Evolutionary conservation across 2,888 invertebrate species (phyloP).

Genomic region (Unio delphinus): DNA sequence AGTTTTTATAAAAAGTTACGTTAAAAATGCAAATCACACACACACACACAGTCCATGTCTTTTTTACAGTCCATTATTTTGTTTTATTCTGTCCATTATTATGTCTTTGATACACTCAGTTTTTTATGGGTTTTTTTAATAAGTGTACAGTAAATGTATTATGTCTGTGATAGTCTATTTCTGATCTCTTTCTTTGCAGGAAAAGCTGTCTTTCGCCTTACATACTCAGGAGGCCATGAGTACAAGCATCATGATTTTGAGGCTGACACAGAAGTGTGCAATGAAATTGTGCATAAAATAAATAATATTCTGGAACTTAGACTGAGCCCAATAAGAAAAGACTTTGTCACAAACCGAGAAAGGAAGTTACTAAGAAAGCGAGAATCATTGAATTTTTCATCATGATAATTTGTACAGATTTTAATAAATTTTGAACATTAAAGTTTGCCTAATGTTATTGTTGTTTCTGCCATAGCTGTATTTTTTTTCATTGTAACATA

Average conservation of each 20-base stretch:
- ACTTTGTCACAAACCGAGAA: constrained; percentile 85
- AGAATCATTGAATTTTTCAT: constrained; percentile 43
- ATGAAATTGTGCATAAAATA: constrained; percentile 89
- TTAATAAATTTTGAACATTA: too few relatives aligned
- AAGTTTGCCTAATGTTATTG: too few relatives aligned
- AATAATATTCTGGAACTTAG: constrained; percentile 88
- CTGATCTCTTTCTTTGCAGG: constrained; percentile 48
- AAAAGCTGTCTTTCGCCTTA: constrained; percentile 83
- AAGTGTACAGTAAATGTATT: too few relatives aligned
- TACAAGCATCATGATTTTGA: constrained; percentile 92
- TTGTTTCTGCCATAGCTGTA: too few relatives aligned
- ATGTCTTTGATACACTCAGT: too few relatives aligned
- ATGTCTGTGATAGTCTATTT: not conserved
- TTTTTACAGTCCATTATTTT: too few relatives aligned
- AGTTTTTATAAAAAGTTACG: too few relatives aligned
- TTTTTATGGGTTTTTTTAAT: too few relatives aligned
- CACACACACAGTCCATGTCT: too few relatives aligned
- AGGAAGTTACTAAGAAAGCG: constrained; percentile 74
- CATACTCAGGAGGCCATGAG: constrained; percentile 75
- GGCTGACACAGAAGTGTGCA: constrained; percentile 82
- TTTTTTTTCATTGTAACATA: too few relatives aligned
- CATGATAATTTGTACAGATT: not conserved
- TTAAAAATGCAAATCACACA: too few relatives aligned
- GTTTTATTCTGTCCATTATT: too few relatives aligned
- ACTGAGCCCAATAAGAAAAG: constrained; percentile 84